phyloP scores from a whole-genome alignment of 2,888 invertebrate genomes.

The Drosophila monieri region DNA sequence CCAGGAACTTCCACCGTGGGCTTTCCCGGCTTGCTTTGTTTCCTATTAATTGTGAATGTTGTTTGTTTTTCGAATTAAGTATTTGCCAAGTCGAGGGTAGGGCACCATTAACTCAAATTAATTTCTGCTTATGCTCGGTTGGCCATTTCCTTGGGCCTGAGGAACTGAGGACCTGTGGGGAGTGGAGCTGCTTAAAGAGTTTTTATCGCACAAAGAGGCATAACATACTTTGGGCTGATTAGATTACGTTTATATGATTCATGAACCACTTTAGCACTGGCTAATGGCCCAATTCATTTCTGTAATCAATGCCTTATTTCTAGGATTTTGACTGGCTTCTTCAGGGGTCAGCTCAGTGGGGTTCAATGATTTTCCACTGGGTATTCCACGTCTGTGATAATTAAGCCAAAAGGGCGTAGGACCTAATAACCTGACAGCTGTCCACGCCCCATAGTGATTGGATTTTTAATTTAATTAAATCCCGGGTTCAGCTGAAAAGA shows the following conservation, averaged over 20 bases:
- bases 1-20: conserved; percentile 21
- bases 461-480: conserved; percentile 72
- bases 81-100: conserved; percentile 28
- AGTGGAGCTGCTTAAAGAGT: conserved; percentile 27
- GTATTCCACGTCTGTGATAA: conserved; percentile 3
- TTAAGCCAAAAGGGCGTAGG: conserved; percentile 30
- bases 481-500: conserved; percentile 9
- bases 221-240: conserved; percentile 24
- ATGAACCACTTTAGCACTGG: conserved; percentile 34
- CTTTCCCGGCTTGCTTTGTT: conserved; percentile 15
- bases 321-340: conserved; percentile 2
- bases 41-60: conserved; percentile 40
- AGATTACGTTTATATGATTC: conserved; percentile 33
- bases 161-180: no score
- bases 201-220: conserved; percentile 3
- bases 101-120: conserved; percentile 71
- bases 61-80: conserved; percentile 44
- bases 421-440: conserved; percentile 55
- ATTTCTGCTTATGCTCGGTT: conserved; percentile 60
- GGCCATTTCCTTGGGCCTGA: background rate
- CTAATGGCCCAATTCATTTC: conserved; percentile 67
- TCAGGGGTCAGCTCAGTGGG: background rate
- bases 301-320: conserved; percentile 10
- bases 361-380: conserved; percentile 25
- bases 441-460: conserved; percentile 34